Base-by-base conservation (phyloP, 2,797 vertebrate species). In the Lemur catta region DNA sequence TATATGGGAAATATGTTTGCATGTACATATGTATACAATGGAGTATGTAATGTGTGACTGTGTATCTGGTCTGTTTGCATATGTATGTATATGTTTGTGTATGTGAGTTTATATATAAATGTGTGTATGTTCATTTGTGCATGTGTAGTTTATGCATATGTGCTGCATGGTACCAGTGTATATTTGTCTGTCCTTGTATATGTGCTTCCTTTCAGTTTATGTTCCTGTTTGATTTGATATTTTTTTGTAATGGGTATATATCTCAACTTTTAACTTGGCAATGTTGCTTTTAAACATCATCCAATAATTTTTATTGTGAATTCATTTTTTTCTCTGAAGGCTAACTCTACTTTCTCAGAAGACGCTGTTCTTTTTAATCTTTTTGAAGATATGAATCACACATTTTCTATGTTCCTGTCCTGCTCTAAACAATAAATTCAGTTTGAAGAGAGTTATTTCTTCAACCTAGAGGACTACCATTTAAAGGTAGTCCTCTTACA, bases 371-470 rank as follows among this genome's bases (percentile, higher is more conserved):
- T 72, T 92, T 96, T 74, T 82, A 74, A 89, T 89, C 50, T 84
- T 46, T 86, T 90, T 81, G 72, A 95, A 85, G 69, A 33, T 79
- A 59, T 8, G 24, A 91, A 46, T 79, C 65, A 85, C 26, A 82
- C 30, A 69, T 52, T 93, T 82, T 89, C 81, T 96, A 30, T 74
- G 28, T 93, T 91, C n/a, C 33, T 93, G 6, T 61, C 18, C 76
- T 74, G n/a, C 38, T 92, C 18, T 43, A 74, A 91, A 95, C 90
- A 93, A 91, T 95, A 96, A 96, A 93, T 91, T 75, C 26, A 72
- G 55, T 89, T 91, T 46, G 74, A 82, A 95, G 11, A 28, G n/a
- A 91, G 61, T 94, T 85, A 80, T 71, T 85, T 85, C 26, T 90
- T 90, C 30, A 57, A 3, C 89, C 38, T 94, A 7, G 74, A 35